Evolutionary conservation across 2,888 invertebrate species (phyloP).

Genomic region (Tetropium fuscum): DNA sequence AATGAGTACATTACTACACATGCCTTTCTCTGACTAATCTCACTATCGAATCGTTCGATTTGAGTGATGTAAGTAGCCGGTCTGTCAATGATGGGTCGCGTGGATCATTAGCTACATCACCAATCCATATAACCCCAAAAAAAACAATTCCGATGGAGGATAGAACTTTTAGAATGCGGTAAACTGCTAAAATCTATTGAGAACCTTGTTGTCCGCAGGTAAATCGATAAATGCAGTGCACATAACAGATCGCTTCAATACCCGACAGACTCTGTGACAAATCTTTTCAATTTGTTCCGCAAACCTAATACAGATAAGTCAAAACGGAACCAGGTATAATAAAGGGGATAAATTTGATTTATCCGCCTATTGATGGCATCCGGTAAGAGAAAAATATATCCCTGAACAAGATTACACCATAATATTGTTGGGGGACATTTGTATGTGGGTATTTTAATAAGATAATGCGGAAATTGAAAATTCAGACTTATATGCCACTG

Average conservation of each 20-base stretch:
- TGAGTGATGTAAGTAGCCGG: too few species aligned
- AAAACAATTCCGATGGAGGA: conserved; percentile 3
- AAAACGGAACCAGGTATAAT: conserved; percentile 29
- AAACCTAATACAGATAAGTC: conserved; percentile 25
- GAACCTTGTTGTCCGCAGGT: too few species aligned
- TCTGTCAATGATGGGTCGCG: too few species aligned
- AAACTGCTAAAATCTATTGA: conserved; percentile 6
- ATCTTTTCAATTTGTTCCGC: conserved; percentile 33
- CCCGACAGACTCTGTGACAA: conserved; percentile 22
- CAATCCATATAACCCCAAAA: too few species aligned
- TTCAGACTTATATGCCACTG: too few species aligned
- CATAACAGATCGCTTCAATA: conserved; percentile 29
- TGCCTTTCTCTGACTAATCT: too few species aligned
- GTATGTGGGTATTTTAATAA: conserved; percentile 3
- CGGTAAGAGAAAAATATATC: conserved; percentile 13
- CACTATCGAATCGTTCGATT: too few species aligned
- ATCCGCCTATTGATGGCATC: conserved; percentile 6
- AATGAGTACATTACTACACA: too few species aligned
- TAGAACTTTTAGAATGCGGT: background rate
- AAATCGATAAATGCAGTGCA: too few species aligned
- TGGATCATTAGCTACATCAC: too few species aligned
- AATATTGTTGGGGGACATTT: conserved; percentile 10
- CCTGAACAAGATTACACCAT: conserved; percentile 3
- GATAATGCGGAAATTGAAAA: conserved; percentile 12
- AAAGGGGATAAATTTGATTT: conserved; percentile 18